These are phyloP conservation scores for Hypotaenidia okinawae DNA, from an alignment of 2,797 vertebrate genomes.

Conservation along the genomic window DNA sequence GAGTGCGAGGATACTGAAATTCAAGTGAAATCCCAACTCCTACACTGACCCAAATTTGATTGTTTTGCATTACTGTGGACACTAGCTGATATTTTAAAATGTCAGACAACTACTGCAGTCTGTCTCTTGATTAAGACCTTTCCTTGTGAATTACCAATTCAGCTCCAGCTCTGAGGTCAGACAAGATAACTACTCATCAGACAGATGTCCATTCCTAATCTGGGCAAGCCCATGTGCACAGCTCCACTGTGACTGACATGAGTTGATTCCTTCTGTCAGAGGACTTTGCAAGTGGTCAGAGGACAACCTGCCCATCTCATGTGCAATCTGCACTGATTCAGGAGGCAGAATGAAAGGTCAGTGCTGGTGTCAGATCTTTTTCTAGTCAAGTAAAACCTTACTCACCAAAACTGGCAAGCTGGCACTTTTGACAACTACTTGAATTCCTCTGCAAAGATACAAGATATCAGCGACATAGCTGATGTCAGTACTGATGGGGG, in stretches of 20 bases:
- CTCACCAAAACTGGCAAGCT: not conserved
- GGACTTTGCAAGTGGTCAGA: not conserved
- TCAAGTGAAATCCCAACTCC: not conserved
- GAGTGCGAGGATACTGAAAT: not conserved
- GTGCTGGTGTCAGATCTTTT: not conserved
- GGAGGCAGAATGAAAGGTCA: not conserved
- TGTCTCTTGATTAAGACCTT: conserved; percentile 2
- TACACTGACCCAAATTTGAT: not conserved
- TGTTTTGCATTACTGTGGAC: not conserved
- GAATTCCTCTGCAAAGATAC: not conserved
- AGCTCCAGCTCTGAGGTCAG: not conserved
- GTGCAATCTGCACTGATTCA: not conserved
- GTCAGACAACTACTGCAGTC: not conserved
- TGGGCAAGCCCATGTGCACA: fast-evolving
- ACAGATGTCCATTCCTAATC: not conserved
- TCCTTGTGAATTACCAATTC: conserved; percentile 3
- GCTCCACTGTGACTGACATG: fast-evolving
- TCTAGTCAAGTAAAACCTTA: not conserved
- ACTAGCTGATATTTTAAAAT: conserved; percentile 14
- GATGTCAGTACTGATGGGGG: not conserved
- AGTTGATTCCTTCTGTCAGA: not conserved
- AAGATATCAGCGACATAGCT: not conserved
- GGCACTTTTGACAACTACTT: not conserved
- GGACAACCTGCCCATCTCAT: not conserved
- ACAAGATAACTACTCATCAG: not conserved